Percentiles rank a stretch among this genome's conserved stretches.
Evolutionary conservation across 2,888 invertebrate species (phyloP).

Genomic region (Parapristionchus giblindavisi): DNA sequence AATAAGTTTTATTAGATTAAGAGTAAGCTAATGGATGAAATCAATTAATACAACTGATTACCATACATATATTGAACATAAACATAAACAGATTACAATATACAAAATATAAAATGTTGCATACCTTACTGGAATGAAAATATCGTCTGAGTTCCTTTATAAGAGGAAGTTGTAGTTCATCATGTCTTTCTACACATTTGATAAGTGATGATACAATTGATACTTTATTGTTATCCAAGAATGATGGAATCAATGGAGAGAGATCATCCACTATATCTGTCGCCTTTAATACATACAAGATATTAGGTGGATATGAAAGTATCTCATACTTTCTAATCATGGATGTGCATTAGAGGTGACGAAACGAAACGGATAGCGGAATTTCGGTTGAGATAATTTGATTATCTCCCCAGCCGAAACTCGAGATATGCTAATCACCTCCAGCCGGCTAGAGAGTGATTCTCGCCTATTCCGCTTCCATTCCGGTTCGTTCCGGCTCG

Average conservation of each 20-base stretch:
- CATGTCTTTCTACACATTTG: slow-evolving; percentile 21
- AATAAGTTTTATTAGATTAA: too few species aligned
- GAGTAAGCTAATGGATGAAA: too few species aligned
- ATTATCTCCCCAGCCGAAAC: too few species aligned
- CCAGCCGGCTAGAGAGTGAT: too few species aligned
- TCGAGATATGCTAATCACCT: too few species aligned
- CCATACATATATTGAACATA: not conserved
- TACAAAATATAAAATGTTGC: not conserved
- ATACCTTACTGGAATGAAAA: slow-evolving; percentile 36
- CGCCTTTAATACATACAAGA: slow-evolving; percentile 38
- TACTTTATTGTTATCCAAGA: slow-evolving; percentile 40
- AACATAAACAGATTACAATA: not conserved
- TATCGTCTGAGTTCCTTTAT: slow-evolving; percentile 34
- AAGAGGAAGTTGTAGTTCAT: slow-evolving; percentile 35
- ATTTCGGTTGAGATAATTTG: too few species aligned
- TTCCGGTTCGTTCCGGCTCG: too few species aligned
- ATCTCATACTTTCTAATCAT: too few species aligned
- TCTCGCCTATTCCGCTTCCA: too few species aligned
- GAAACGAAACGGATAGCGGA: too few species aligned
- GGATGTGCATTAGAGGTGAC: too few species aligned
- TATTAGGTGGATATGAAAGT: too few species aligned
- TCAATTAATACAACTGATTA: not conserved
- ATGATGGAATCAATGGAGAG: slow-evolving; percentile 41
- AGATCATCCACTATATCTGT: slow-evolving; percentile 49
- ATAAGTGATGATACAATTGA: slow-evolving; percentile 2